phyloP scores from a whole-genome alignment of 2,113 vertebrate species.

The Ammodytes dubius region DNA sequence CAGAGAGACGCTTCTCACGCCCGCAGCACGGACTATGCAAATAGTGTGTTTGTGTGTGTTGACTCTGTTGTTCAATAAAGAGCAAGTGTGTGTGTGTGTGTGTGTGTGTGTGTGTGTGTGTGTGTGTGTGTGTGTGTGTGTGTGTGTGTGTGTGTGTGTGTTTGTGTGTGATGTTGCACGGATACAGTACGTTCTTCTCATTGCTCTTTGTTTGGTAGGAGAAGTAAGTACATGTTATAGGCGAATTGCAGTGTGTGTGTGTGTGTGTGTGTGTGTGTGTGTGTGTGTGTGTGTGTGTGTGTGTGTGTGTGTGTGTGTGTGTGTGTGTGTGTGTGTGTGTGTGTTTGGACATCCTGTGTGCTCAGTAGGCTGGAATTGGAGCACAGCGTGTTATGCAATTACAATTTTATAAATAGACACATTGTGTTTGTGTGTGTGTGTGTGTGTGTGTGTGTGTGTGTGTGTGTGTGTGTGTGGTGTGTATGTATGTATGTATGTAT shows the following conservation, averaged over 20 bases:
- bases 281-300: conserved; percentile 18
- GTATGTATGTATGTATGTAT: conserved; percentile 36
- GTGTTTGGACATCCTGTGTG: conserved; percentile 68
- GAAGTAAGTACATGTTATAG: conserved; percentile 10
- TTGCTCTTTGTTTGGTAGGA: background rate
- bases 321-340: background rate
- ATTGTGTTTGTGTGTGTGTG: conserved; percentile 57
- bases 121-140: no score
- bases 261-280: conserved; percentile 16
- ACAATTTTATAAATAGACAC: conserved; percentile 77
- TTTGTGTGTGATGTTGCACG: no score
- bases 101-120: no score
- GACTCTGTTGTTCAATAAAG: background rate
- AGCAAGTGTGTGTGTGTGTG: background rate
- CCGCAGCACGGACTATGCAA: conserved; percentile 21
- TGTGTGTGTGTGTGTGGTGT: conserved; percentile 45
- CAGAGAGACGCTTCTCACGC: conserved; percentile 3
- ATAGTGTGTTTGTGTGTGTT: background rate
- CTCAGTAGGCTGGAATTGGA: conserved; percentile 76
- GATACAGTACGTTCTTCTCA: no score
- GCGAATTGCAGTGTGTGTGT: background rate
- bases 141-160: no score
- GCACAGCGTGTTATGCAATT: conserved; percentile 79
- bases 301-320: conserved; percentile 6
- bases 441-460: conserved; percentile 39